Percentiles rank a stretch among this genome's conserved stretches.
Evolutionary conservation across 2,888 invertebrate species (phyloP).

Genomic region (Argyresthia goedartella): DNA sequence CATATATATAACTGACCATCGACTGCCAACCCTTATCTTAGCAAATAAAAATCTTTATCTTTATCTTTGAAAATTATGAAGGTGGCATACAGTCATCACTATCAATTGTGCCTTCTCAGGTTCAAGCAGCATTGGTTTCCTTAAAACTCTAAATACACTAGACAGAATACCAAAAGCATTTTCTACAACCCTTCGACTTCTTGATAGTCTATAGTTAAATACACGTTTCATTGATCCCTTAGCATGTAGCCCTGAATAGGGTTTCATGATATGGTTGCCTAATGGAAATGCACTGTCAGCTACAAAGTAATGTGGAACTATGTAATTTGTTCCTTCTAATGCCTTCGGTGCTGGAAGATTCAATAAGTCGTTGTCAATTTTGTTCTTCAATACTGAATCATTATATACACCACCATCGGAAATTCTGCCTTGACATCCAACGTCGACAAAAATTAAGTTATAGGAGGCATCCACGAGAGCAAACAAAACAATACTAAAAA

Average conservation of each 20-base stretch:
- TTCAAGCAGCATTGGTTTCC: conserved; percentile 4
- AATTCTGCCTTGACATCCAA: conserved; percentile 2
- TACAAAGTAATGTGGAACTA: conserved; percentile 3
- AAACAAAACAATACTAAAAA: conserved; percentile 4
- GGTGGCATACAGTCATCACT: conserved; percentile 11
- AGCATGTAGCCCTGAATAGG: not conserved
- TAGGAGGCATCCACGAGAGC: conserved; percentile 6
- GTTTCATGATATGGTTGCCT: conserved; percentile 3
- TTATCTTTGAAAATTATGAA: conserved; percentile 10
- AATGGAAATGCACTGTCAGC: conserved; percentile 5
- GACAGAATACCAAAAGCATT: conserved; percentile 4
- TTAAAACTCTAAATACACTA: conserved; percentile 2
- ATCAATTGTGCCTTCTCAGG: conserved; percentile 6
- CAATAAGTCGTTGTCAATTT: conserved; percentile 1
- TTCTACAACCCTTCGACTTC: conserved; percentile 2
- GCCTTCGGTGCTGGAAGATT: conserved; percentile 1
- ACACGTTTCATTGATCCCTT: not conserved
- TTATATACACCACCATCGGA: not conserved
- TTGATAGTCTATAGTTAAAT: conserved; percentile 3
- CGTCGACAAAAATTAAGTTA: conserved; percentile 5
- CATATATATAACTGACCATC: too few species aligned
- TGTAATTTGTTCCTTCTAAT: not conserved
- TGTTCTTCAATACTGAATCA: conserved; percentile 1
- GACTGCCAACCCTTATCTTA: too few species aligned
- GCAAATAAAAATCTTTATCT: too few species aligned